Conservation (phyloP, 2,888 invertebrate genomes). For the Danaus chrysippus region DNA sequence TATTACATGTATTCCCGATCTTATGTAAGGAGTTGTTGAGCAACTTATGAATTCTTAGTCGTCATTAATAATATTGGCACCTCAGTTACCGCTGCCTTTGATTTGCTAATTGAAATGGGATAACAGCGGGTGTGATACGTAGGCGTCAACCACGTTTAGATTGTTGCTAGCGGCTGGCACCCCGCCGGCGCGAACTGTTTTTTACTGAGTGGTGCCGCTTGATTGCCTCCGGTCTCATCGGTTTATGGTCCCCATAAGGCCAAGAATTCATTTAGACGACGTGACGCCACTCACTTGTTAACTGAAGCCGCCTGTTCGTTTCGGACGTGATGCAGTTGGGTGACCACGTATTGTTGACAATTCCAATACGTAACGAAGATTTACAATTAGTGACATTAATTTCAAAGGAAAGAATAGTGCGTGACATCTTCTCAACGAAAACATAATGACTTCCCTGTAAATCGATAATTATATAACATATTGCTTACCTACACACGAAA, state of each 20-base stretch:
- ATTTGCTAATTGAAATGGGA: slow-evolving; percentile 73
- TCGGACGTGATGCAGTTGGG: slow-evolving; percentile 49
- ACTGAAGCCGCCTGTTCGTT: slow-evolving; percentile 60
- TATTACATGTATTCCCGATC: background rate
- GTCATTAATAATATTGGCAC: slow-evolving; percentile 35
- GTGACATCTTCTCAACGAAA: slow-evolving; percentile 26
- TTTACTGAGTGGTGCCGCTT: slow-evolving; percentile 76
- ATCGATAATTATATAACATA: slow-evolving; percentile 29
- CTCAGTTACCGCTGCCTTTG: slow-evolving; percentile 62
- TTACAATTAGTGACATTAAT: slow-evolving; percentile 30
- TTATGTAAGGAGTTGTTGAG: slow-evolving; percentile 2
- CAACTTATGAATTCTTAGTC: background rate
- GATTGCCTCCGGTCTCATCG: slow-evolving; percentile 78
- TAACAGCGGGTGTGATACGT: slow-evolving; percentile 60
- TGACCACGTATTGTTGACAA: slow-evolving; percentile 26
- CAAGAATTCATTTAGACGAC: slow-evolving; percentile 79
- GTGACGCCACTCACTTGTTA: slow-evolving; percentile 77
- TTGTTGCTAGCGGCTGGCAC: slow-evolving; percentile 66
- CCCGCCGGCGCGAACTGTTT: slow-evolving; percentile 68
- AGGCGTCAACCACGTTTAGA: slow-evolving; percentile 66
- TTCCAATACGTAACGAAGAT: slow-evolving; percentile 29
- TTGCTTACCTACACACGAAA: slow-evolving; percentile 24
- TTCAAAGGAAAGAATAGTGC: slow-evolving; percentile 23
- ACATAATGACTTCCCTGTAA: slow-evolving; percentile 29
- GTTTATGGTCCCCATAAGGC: slow-evolving; percentile 77